Conservation (phyloP, 2,113 vertebrate species). For the Lepisosteus osseus region DNA sequence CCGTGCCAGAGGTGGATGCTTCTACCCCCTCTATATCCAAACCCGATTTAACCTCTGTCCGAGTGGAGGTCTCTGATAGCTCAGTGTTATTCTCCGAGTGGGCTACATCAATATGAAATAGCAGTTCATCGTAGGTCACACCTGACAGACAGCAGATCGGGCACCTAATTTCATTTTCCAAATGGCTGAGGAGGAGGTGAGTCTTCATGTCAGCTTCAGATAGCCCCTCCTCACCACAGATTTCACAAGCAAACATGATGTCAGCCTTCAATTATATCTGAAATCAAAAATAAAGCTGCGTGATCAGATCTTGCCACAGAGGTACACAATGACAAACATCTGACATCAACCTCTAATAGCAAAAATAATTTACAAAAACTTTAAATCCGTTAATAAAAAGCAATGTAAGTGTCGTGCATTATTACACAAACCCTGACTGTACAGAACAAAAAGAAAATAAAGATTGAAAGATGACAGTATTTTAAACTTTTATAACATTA, state of each 20-base stretch:
- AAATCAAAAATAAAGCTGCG: no score
- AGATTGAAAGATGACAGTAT: no score
- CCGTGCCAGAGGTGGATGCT: background rate
- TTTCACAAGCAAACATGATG: slow-evolving; percentile 72
- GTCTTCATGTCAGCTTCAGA: slow-evolving; percentile 68
- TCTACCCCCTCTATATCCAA: no score
- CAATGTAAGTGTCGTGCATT: no score
- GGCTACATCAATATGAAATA: slow-evolving; percentile 61
- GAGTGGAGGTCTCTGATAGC: slow-evolving; percentile 23
- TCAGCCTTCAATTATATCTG: slow-evolving; percentile 13
- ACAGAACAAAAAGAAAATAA: no score
- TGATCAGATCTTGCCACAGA: no score
- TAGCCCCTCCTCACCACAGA: slow-evolving; percentile 65
- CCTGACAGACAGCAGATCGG: slow-evolving; percentile 68
- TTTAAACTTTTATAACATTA: no score
- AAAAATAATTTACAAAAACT: no score
- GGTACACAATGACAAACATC: no score
- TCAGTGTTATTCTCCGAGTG: slow-evolving; percentile 51
- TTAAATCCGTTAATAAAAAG: no score
- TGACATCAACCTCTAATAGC: no score
- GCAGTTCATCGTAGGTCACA: slow-evolving; percentile 65
- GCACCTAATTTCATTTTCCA: slow-evolving; percentile 58
- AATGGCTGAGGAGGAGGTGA: slow-evolving; percentile 57
- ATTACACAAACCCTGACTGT: no score
- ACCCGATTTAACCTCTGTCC: background rate